Conservation (phyloP, 1,140 invertebrate species). For the Drosophila orena region DNA sequence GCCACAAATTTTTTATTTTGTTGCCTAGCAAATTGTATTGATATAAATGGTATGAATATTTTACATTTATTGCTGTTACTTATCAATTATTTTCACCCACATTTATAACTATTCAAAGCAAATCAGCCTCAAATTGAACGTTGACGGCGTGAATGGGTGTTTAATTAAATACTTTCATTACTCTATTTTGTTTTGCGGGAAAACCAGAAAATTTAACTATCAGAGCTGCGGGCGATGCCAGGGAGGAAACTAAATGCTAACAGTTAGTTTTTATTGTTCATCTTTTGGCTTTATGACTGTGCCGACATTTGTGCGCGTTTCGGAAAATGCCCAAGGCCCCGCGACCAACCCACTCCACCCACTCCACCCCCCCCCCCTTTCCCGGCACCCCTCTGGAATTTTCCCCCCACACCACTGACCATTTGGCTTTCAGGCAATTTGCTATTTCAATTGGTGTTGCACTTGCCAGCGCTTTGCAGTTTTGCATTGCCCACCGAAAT, state of each 20-base stretch:
- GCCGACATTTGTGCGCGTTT: constrained; percentile 58
- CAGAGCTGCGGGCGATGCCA: constrained; percentile 1
- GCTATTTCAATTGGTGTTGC: constrained; percentile 70
- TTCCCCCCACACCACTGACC: background rate
- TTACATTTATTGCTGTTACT: too few species aligned
- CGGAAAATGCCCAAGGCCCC: constrained; percentile 27
- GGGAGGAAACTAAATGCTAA: constrained; percentile 56
- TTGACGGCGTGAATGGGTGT: background rate
- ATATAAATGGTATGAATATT: background rate
- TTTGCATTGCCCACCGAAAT: constrained; percentile 43
- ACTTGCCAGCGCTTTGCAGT: constrained; percentile 39
- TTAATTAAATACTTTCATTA: constrained; percentile 14
- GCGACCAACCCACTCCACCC: constrained; percentile 6
- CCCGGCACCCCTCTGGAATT: too few species aligned
- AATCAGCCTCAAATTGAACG: background rate
- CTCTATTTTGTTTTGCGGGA: constrained; percentile 1
- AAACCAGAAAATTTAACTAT: constrained; percentile 16
- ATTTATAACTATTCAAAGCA: too few species aligned
- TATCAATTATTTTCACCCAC: too few species aligned
- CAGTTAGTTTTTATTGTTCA: constrained; percentile 71
- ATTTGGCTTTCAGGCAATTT: constrained; percentile 52
- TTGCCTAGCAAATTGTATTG: background rate
- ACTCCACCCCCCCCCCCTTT: background rate
- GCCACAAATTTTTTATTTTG: background rate
- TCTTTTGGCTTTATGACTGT: constrained; percentile 66